A percentile compares a stretch with the other conserved stretches of the same genome.
Evolutionary conservation across 2,113 vertebrate species (phyloP).

Genomic region (Odocoileus hemionus): DNA sequence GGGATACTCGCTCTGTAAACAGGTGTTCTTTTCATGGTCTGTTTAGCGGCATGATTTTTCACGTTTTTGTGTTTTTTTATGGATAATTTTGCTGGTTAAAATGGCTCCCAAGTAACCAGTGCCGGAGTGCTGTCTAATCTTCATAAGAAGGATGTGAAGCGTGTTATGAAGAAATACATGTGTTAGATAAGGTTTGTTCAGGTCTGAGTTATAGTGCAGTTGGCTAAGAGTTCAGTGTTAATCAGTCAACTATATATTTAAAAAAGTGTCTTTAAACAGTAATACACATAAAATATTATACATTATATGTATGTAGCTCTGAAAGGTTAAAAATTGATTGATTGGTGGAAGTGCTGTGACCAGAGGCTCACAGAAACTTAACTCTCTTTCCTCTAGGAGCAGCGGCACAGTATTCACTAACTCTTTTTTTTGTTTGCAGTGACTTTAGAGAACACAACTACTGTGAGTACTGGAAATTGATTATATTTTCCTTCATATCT

Average conservation of each 20-base stretch:
- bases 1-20: background rate
- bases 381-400: background rate
- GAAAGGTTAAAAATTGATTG: background rate
- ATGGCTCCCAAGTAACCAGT: background rate
- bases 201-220: background rate
- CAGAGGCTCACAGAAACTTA: background rate
- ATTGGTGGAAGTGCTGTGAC: background rate
- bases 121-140: background rate
- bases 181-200: background rate
- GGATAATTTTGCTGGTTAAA: background rate
- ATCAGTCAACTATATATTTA: background rate
- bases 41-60: background rate
- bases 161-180: background rate
- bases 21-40: background rate
- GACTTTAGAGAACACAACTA: background rate
- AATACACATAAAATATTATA: background rate
- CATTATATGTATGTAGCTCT: background rate
- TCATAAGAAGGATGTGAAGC: background rate
- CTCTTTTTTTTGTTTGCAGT: background rate
- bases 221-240: background rate
- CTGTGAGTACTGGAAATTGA: background rate
- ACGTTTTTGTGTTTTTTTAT: background rate
- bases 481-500: background rate
- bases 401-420: background rate
- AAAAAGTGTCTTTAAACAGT: background rate